Evolutionary conservation across 1,140 invertebrate species (phyloP).

Genomic region (Drosophila aff.): DNA sequence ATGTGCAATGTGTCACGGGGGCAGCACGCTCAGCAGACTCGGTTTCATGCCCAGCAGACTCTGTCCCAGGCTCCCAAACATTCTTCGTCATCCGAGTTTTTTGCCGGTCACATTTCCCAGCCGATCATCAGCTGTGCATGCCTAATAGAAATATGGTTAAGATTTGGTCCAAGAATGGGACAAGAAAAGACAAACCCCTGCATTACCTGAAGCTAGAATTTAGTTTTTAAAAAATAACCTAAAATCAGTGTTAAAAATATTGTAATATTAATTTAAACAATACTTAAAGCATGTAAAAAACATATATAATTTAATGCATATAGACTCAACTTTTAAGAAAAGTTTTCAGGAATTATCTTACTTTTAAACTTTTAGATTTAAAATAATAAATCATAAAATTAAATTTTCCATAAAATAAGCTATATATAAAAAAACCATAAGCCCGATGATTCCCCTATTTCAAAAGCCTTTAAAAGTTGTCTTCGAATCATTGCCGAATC

Average conservation of each 20-base stretch:
- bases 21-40: slow-evolving; percentile 68
- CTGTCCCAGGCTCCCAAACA: slow-evolving; percentile 30
- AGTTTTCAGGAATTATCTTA: background rate
- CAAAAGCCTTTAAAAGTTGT: background rate
- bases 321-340: background rate
- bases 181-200: background rate
- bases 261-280: background rate
- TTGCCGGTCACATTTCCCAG: slow-evolving; percentile 34
- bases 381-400: background rate
- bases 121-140: slow-evolving; percentile 47
- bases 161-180: slow-evolving; percentile 1
- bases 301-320: no score
- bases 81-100: slow-evolving; percentile 21
- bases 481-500: slow-evolving; percentile 12
- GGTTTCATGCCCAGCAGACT: slow-evolving; percentile 34
- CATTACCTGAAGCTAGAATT: background rate
- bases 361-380: background rate
- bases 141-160: slow-evolving; percentile 5
- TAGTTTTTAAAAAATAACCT: no score
- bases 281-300: background rate
- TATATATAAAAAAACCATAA: no score
- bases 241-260: background rate
- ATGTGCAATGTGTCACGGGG: slow-evolving; percentile 79
- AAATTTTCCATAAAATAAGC: background rate
- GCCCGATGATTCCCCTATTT: no score